Evolutionary conservation across 2,797 vertebrate genomes (phyloP).

Genomic region (Masticophis lateralis): DNA sequence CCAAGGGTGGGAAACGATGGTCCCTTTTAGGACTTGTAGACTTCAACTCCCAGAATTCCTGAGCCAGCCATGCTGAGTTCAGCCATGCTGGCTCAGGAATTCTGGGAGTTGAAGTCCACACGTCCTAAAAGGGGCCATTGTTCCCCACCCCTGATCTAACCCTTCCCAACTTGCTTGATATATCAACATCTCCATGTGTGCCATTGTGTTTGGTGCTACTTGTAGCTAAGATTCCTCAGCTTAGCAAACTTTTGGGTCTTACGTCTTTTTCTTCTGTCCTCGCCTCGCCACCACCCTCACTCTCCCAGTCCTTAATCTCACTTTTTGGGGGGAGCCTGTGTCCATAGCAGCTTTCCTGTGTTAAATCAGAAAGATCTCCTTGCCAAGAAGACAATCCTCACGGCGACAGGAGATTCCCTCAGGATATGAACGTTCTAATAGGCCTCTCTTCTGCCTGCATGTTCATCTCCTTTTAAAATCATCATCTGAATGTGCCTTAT

Average conservation of each 20-base stretch:
- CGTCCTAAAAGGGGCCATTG: neutral
- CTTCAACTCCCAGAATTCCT: neutral
- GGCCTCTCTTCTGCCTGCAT: neutral
- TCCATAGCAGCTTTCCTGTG: neutral
- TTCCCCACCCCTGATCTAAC: neutral
- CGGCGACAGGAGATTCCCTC: neutral
- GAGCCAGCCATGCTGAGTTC: neutral
- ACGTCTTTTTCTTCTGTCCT: neutral
- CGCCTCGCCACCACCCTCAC: neutral
- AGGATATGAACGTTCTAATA: neutral
- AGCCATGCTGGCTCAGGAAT: neutral
- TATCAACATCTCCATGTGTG: neutral
- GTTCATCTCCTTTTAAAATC: neutral
- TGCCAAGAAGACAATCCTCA: neutral
- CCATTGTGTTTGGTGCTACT: neutral
- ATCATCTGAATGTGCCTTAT: conserved; percentile 26
- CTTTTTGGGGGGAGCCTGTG: neutral
- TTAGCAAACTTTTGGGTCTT: neutral
- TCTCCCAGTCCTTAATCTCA: neutral
- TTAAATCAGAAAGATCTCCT: neutral
- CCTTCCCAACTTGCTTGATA: neutral
- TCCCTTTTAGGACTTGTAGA: neutral
- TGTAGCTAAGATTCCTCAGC: neutral
- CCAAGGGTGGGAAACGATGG: neutral
- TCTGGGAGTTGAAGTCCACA: neutral